Percentiles rank a stretch among this genome's conserved stretches.
Conservation (phyloP, 2,113 vertebrate genomes). For the Cynocephalus volans region DNA sequence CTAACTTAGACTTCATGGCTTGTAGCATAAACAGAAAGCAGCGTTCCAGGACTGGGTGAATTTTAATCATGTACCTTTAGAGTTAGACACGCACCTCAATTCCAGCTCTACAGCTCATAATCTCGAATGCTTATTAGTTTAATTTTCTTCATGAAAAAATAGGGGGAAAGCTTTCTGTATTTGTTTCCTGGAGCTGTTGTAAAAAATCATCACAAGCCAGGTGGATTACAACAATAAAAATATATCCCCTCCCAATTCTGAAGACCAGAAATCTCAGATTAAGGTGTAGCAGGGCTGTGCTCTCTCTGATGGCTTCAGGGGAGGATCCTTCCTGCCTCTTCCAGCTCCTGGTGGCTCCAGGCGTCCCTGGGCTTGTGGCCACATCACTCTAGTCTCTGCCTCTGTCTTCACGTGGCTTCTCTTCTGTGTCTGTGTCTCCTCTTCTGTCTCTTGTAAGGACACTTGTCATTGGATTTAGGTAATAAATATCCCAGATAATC, state of each 20-base stretch:
- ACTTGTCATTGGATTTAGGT: background rate
- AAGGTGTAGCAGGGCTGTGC: too few species aligned
- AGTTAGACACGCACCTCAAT: background rate
- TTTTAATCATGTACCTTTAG: background rate
- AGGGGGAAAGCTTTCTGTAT: background rate
- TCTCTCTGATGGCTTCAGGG: too few species aligned
- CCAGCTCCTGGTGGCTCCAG: too few species aligned
- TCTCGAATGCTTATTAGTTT: background rate
- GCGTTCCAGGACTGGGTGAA: background rate
- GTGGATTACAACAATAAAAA: too few species aligned
- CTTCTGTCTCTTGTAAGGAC: background rate
- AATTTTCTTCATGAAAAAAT: background rate
- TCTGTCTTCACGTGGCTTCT: background rate
- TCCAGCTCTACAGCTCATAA: background rate
- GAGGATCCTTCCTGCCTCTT: too few species aligned
- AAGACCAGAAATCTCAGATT: too few species aligned
- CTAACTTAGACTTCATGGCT: background rate
- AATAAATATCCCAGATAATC: background rate
- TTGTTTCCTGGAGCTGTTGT: background rate
- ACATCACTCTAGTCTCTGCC: too few species aligned
- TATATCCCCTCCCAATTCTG: too few species aligned
- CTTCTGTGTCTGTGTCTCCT: background rate
- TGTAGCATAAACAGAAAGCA: background rate
- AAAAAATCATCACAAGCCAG: too few species aligned
- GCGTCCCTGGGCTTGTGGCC: too few species aligned